Percentiles rank a stretch among this genome's conserved stretches.
These are phyloP conservation scores for Paramacrobiotus metropolitanus DNA, from an alignment of 1,140 invertebrate genomes.

Conservation along the genomic window DNA sequence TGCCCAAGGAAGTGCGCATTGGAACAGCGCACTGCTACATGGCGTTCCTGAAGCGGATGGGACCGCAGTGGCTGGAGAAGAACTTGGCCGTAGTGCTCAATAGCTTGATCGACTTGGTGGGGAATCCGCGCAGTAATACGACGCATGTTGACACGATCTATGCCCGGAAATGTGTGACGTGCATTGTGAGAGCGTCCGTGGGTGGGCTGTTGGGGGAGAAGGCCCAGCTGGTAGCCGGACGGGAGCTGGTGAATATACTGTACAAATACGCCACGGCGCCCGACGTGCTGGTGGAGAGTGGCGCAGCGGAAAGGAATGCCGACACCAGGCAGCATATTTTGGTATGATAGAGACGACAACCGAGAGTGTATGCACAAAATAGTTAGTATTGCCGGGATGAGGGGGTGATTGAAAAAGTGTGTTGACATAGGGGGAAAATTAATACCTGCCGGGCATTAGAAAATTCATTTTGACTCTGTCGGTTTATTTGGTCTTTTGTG, in stretches of 20 bases:
- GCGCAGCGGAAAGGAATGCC: neutral
- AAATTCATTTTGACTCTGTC: too few species aligned
- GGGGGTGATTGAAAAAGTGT: too few species aligned
- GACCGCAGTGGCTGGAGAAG: slow-evolving; percentile 72
- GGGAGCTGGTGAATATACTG: slow-evolving; percentile 61
- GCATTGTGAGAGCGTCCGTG: slow-evolving; percentile 67
- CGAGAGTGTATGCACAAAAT: slow-evolving; percentile 9
- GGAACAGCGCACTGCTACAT: slow-evolving; percentile 86
- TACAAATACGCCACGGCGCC: neutral
- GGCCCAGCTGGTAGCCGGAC: slow-evolving; percentile 77
- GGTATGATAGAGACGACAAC: slow-evolving; percentile 12
- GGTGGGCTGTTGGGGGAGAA: slow-evolving; percentile 86
- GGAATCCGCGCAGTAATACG: slow-evolving; percentile 58
- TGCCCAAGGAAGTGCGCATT: slow-evolving; percentile 80
- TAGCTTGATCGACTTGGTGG: slow-evolving; percentile 57
- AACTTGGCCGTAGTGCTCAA: slow-evolving; percentile 59
- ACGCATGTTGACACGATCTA: slow-evolving; percentile 93
- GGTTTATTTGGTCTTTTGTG: too few species aligned
- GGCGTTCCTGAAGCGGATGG: slow-evolving; percentile 69
- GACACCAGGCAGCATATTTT: neutral
- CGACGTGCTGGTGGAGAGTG: neutral
- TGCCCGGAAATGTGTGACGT: slow-evolving; percentile 86
- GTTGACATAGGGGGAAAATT: too few species aligned
- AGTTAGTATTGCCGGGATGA: too few species aligned
- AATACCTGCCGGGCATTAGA: too few species aligned